phyloP scores from a whole-genome alignment of 2,888 invertebrate species.

The Augiades crinisus region DNA sequence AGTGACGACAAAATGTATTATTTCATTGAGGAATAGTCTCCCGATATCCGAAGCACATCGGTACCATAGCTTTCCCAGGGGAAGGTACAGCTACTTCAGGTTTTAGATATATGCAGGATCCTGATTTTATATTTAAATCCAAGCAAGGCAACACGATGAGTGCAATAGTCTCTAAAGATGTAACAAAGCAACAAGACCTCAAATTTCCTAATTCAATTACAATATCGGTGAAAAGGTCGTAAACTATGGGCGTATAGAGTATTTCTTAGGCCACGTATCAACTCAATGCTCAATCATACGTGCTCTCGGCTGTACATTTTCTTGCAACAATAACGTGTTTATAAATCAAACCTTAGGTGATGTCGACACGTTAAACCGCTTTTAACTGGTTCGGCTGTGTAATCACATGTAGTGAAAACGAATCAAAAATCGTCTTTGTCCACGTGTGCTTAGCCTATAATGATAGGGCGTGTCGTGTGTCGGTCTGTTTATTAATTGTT shows the following conservation, averaged over 20 bases:
- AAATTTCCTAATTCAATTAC: slow-evolving; percentile 6
- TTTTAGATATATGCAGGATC: too few relatives aligned
- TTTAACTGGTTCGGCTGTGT: slow-evolving; percentile 38
- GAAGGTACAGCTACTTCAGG: too few relatives aligned
- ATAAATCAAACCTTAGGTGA: slow-evolving; percentile 27
- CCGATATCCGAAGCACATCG: too few relatives aligned
- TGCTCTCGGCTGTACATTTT: slow-evolving; percentile 13
- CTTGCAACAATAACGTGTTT: slow-evolving; percentile 27
- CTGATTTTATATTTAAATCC: too few relatives aligned
- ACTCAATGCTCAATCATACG: slow-evolving; percentile 18
- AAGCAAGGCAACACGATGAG: too few relatives aligned
- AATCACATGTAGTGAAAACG: slow-evolving; percentile 8
- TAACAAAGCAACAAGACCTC: neutral
- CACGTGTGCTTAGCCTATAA: too few relatives aligned
- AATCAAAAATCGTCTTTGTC: neutral
- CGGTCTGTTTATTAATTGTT: too few relatives aligned
- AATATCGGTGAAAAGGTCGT: neutral
- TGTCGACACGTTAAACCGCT: slow-evolving; percentile 35
- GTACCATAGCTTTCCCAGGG: too few relatives aligned
- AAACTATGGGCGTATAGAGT: neutral
- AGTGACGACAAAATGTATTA: too few relatives aligned
- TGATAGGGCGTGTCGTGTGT: too few relatives aligned
- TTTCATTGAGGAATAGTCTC: too few relatives aligned
- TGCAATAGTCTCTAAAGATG: neutral
- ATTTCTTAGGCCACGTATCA: slow-evolving; percentile 10